phyloP scores from a whole-genome alignment of 2,888 invertebrate species.

The Monochamus alternatus region DNA sequence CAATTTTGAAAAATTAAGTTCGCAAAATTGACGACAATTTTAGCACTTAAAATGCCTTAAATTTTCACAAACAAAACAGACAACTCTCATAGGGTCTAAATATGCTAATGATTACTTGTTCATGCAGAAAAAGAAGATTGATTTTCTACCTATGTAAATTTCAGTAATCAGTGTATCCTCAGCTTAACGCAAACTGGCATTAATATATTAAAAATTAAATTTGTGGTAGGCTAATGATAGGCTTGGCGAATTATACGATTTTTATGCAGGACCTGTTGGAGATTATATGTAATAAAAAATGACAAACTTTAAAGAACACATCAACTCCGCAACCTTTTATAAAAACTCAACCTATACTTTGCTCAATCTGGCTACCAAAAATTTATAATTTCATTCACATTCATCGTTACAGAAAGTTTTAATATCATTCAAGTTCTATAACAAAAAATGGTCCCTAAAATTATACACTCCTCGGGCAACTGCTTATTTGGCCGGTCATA shows the following conservation, averaged over 20 bases:
- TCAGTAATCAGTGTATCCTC: background rate
- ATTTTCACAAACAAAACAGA: no score
- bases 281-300: constrained; percentile 35
- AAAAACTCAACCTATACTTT: constrained; percentile 47
- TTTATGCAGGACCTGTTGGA: constrained; percentile 11
- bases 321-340: constrained; percentile 34
- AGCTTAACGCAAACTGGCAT: constrained; percentile 4
- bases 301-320: constrained; percentile 40
- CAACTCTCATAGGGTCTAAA: no score
- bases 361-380: constrained; percentile 44
- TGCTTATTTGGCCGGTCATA: constrained; percentile 52
- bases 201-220: constrained; percentile 16
- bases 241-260: constrained; percentile 20
- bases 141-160: no score
- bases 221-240: constrained; percentile 12
- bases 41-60: no score
- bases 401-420: constrained; percentile 53
- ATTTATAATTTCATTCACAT: constrained; percentile 49
- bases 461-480: constrained; percentile 50
- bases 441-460: constrained; percentile 53
- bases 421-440: constrained; percentile 52
- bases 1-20: no score
- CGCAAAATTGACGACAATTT: no score
- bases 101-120: no score
- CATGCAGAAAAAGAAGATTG: no score